Conservation (phyloP, 2,113 vertebrate species). For the Ctenomys sociabilis region DNA sequence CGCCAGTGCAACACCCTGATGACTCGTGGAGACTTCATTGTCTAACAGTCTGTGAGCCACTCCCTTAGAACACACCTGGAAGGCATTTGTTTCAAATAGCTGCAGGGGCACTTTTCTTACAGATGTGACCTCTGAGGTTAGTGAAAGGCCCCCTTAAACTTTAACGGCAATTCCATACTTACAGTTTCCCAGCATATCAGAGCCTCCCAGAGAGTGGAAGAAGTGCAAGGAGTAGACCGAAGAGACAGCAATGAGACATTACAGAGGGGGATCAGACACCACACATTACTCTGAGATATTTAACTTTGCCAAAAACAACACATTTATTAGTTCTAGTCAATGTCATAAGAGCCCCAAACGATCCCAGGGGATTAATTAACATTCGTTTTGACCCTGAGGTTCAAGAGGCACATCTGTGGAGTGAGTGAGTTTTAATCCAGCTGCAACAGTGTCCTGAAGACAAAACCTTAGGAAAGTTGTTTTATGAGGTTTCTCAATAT, state of each 20-base stretch:
- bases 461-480: background rate
- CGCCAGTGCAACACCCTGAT: background rate
- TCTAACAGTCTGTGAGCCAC: background rate
- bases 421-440: background rate
- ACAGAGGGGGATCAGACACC: background rate
- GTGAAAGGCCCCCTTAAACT: background rate
- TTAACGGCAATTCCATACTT: background rate
- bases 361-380: background rate
- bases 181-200: background rate
- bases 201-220: background rate
- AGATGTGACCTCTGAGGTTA: background rate
- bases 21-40: background rate
- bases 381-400: background rate
- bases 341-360: background rate
- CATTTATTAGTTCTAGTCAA: background rate
- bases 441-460: background rate
- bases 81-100: background rate
- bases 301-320: background rate
- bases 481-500: background rate
- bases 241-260: background rate
- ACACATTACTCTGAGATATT: background rate
- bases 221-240: too few relatives aligned
- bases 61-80: background rate
- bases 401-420: background rate
- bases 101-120: background rate